Conservation (phyloP, 2,113 vertebrate species). For the Nesoenas mayeri region DNA sequence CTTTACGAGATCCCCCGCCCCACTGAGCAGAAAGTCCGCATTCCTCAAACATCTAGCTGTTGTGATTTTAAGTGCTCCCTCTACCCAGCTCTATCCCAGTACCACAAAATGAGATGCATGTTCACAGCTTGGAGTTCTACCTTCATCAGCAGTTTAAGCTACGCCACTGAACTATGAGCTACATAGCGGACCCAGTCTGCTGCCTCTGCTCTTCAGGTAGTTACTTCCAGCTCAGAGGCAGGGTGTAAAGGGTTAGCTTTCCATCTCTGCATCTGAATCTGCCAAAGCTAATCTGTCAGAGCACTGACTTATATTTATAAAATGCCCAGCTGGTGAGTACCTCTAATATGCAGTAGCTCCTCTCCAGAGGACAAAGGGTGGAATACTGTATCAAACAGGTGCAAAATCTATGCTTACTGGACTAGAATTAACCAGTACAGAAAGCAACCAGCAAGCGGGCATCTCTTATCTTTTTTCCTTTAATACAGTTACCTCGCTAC, state of each 20-base stretch:
- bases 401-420: background rate
- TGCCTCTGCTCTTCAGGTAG: background rate
- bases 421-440: background rate
- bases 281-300: background rate
- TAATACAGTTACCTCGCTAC: background rate
- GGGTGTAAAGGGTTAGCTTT: background rate
- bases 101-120: background rate
- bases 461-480: background rate
- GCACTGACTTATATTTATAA: background rate
- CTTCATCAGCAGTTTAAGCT: background rate
- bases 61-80: background rate
- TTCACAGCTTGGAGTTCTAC: background rate
- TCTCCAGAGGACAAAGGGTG: background rate
- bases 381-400: background rate
- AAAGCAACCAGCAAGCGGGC: background rate
- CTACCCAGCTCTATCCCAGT: background rate
- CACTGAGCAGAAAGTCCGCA: background rate
- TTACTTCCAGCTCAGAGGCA: background rate
- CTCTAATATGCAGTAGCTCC: background rate
- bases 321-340: background rate
- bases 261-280: background rate
- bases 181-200: background rate
- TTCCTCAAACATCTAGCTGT: background rate
- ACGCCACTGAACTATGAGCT: background rate
- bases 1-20: background rate